phyloP scores from a whole-genome alignment of 2,888 invertebrate genomes.

The Spisula solida region DNA sequence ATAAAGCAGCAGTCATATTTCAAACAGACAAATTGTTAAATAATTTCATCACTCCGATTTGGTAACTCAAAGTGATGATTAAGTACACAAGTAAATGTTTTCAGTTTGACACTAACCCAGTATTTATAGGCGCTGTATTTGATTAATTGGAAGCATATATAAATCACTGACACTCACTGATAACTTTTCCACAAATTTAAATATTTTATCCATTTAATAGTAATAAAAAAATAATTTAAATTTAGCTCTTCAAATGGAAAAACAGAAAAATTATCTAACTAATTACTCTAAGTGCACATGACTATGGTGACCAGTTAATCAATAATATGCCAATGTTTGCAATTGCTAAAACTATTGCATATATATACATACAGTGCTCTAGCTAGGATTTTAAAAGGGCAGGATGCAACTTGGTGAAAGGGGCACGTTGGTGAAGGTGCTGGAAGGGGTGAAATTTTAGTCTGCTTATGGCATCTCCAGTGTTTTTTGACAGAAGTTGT shows the following conservation, averaged over 20 bases:
- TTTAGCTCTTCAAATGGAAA: neutral
- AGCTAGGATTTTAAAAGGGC: too few species aligned
- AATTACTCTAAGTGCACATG: neutral
- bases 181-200: neutral
- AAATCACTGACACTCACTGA: neutral
- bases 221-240: neutral
- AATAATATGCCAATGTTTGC: too few species aligned
- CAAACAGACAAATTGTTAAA: constrained; percentile 25
- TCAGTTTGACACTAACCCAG: neutral
- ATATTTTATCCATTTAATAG: neutral
- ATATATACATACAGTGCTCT: too few species aligned
- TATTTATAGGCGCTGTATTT: neutral
- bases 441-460: too few species aligned
- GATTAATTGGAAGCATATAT: neutral
- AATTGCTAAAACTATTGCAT: too few species aligned
- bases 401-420: too few species aligned
- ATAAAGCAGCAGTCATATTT: neutral
- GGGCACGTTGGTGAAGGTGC: too few species aligned
- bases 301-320: neutral
- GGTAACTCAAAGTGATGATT: constrained; percentile 4
- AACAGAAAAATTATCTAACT: neutral
- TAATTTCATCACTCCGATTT: neutral
- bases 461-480: too few species aligned
- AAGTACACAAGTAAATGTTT: neutral
- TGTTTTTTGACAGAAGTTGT: too few species aligned